Conservation (phyloP, 1,140 invertebrate genomes). For the Planococcus citri region DNA sequence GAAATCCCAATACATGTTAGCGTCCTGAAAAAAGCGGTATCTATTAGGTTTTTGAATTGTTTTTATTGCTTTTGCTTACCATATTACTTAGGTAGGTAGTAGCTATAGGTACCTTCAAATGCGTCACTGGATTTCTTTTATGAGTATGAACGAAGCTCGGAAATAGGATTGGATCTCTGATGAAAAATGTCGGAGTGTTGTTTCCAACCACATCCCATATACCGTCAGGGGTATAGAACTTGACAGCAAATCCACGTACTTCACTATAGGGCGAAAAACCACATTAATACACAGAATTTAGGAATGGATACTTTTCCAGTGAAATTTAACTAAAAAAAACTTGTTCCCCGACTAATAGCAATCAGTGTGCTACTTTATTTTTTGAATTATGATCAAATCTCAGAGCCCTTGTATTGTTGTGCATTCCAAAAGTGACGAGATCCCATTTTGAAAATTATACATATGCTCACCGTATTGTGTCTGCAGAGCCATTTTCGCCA, state of each 20-base stretch:
- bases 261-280: constrained; percentile 46
- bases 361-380: no score
- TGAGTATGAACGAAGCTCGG: constrained; percentile 86
- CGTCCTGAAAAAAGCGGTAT: constrained; percentile 49
- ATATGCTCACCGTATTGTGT: constrained; percentile 51
- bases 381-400: no score
- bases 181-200: constrained; percentile 94
- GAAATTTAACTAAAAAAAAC: no score
- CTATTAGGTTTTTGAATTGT: no score
- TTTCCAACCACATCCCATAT: constrained; percentile 96
- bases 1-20: constrained; percentile 95
- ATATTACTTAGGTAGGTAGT: no score
- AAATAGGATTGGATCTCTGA: constrained; percentile 83
- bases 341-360: no score
- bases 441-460: no score
- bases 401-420: no score
- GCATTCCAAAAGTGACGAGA: no score
- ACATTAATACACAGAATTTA: not conserved
- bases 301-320: no score
- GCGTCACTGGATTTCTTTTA: constrained; percentile 86
- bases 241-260: constrained; percentile 85
- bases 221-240: constrained; percentile 93
- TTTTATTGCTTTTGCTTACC: not conserved
- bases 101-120: constrained; percentile 63
- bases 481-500: constrained; percentile 81